Conservation (phyloP, 2,113 vertebrate species). For the Bostrychus sinensis region DNA sequence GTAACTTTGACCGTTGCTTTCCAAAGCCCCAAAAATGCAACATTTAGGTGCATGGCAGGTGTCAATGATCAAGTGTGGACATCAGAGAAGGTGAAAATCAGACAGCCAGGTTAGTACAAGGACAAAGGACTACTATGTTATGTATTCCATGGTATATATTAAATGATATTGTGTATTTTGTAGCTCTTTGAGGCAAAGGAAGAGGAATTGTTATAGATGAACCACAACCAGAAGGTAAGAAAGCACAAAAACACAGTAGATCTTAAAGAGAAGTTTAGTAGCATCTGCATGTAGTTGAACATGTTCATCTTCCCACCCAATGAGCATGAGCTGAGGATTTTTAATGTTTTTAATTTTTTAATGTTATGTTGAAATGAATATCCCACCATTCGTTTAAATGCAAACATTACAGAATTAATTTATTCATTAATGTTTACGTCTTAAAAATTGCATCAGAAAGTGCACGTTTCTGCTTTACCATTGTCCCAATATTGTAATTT, state of each 20-base stretch:
- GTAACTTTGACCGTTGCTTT: slow-evolving; percentile 33
- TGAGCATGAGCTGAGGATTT: no score
- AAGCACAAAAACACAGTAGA: not conserved
- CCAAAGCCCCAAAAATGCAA: slow-evolving; percentile 7
- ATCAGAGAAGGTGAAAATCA: slow-evolving; percentile 15
- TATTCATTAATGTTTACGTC: no score
- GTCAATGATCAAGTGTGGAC: not conserved
- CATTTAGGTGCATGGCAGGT: slow-evolving; percentile 29
- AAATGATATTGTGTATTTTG: not conserved
- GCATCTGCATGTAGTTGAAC: no score
- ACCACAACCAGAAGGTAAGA: slow-evolving; percentile 37
- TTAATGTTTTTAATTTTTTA: no score
- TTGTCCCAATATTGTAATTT: no score
- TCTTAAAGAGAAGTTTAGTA: no score
- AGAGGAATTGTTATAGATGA: not conserved
- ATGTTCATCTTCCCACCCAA: no score
- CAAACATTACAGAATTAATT: no score
- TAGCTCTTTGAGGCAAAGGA: slow-evolving; percentile 17
- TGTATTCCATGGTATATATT: not conserved
- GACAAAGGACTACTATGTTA: not conserved
- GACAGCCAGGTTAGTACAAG: slow-evolving; percentile 33
- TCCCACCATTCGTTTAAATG: no score
- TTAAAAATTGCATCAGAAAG: no score
- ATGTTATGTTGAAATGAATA: no score
- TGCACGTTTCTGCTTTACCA: no score